Base-by-base conservation (phyloP, 2,888 invertebrate species). In the Melinaea marsaeus region DNA sequence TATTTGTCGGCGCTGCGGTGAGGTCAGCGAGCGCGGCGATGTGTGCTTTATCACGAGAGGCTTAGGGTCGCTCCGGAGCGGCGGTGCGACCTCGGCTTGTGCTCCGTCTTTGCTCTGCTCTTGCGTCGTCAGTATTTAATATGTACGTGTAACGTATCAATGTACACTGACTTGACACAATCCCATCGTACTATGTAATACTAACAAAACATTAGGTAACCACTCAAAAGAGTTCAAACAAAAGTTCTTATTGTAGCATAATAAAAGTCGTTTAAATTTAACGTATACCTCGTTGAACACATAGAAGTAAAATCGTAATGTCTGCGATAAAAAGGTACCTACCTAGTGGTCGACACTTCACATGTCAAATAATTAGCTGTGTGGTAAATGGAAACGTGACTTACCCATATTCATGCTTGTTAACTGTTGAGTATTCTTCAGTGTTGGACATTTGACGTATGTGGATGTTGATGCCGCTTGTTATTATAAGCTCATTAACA, bases 1-100 rank as follows among this genome's bases (percentile, higher is more conserved):
- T 88, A 88, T 87, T 88, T 86, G 88, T 85, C 86, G 86, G 79
- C 73, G 81, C 76, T 76, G 79, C 81, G 85, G 85, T 88, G 86
- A 88, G 90, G 88, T 88, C 88, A 86, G 85, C 83, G 76, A 68
- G 86, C 79, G 84, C 75, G 79, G 80, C 80, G 85, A 81, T 79
- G 80, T 90, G 83, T 74, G 83, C 85, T 85, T 89, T 90, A 90
- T 89, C 87, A 75, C 79, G 80, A 80, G 79, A 80, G 85, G 73
- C 76, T 79, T 88, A 89, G 85, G 86, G 89, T 88, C 86, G 88
- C 59, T 67, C 65, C 70, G 63, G 75, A 80, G 77, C 74, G 73
- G 77, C 72, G 70, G 69, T 51, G 72, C 82, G 86, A 79, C 86
- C 86, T 87, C 87, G 83, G 75, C 74, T 77, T 80, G 76, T 78